phyloP scores from a whole-genome alignment of 2,888 invertebrate genomes.

The Drosophila siamana region DNA sequence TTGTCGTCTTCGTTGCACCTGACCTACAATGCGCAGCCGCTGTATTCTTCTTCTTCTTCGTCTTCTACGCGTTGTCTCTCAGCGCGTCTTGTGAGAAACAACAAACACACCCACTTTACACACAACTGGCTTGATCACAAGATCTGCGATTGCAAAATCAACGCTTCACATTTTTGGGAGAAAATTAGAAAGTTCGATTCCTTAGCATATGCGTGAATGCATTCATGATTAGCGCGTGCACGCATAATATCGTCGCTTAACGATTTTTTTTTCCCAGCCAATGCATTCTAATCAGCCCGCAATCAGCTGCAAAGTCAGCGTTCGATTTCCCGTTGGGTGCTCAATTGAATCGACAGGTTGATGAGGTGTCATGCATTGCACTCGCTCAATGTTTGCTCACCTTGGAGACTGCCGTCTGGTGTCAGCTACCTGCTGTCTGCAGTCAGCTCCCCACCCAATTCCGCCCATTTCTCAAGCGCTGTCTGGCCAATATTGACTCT shows the following conservation, averaged over 20 bases:
- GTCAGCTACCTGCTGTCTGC: background rate
- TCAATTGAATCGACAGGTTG: conserved; percentile 36
- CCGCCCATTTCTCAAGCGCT: background rate
- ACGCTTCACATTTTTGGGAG: conserved; percentile 36
- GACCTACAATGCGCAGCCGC: conserved; percentile 66
- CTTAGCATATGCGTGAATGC: conserved; percentile 3
- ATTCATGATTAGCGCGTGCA: background rate
- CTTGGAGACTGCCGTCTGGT: conserved; percentile 17
- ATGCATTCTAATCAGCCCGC: background rate
- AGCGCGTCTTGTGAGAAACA: conserved; percentile 54
- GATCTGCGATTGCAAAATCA: conserved; percentile 49
- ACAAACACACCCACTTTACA: conserved; percentile 74
- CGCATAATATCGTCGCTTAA: too few relatives aligned
- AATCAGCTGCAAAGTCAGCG: conserved; percentile 9
- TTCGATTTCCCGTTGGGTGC: conserved; percentile 33
- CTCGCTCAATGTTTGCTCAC: conserved; percentile 33
- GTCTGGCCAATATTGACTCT: conserved; percentile 68
- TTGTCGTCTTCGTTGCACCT: conserved; percentile 55
- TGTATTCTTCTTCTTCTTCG: conserved; percentile 10
- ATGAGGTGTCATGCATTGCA: conserved; percentile 34
- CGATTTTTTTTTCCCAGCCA: background rate
- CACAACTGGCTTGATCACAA: conserved; percentile 29
- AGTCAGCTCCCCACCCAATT: background rate
- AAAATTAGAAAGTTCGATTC: conserved; percentile 68
- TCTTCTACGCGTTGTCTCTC: conserved; percentile 30